These are phyloP conservation scores for Pantherophis alleghaniensis DNA, from an alignment of 2,797 vertebrate genomes.

Conservation along the genomic window DNA sequence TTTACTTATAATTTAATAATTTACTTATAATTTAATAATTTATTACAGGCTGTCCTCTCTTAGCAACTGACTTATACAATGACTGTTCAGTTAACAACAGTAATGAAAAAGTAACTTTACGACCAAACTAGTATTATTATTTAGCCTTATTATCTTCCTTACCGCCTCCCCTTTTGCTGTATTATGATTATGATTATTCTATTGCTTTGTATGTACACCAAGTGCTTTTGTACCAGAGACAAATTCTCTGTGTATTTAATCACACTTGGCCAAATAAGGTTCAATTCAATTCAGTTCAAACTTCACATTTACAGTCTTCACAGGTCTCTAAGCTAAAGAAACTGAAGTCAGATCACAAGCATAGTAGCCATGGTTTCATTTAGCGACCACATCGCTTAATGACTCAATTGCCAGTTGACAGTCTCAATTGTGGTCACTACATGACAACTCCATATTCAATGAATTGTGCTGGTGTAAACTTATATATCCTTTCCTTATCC, in stretches of 20 bases:
- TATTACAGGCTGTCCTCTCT: not conserved
- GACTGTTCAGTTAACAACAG: not conserved
- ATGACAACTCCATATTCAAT: not conserved
- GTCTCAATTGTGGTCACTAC: not conserved
- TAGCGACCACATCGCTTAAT: not conserved
- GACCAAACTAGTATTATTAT: not conserved
- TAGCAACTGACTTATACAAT: not conserved
- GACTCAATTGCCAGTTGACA: not conserved
- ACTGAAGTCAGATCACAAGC: not conserved
- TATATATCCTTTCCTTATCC: not conserved
- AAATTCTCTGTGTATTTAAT: not conserved
- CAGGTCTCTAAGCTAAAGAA: not conserved
- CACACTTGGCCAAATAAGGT: not conserved
- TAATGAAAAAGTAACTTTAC: not conserved
- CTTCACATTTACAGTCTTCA: not conserved
- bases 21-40: too few relatives aligned
- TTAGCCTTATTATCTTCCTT: not conserved
- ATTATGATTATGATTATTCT: not conserved
- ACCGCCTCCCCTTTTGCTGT: not conserved
- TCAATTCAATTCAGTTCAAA: not conserved
- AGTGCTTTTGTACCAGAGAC: not conserved
- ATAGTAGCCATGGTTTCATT: not conserved
- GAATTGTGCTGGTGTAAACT: not conserved
- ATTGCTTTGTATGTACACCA: not conserved
- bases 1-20: not conserved